Percentiles rank a stretch among this genome's conserved stretches.
Evolutionary conservation across 2,113 vertebrate genomes (phyloP).

Genomic region (Indicator maculatus): DNA sequence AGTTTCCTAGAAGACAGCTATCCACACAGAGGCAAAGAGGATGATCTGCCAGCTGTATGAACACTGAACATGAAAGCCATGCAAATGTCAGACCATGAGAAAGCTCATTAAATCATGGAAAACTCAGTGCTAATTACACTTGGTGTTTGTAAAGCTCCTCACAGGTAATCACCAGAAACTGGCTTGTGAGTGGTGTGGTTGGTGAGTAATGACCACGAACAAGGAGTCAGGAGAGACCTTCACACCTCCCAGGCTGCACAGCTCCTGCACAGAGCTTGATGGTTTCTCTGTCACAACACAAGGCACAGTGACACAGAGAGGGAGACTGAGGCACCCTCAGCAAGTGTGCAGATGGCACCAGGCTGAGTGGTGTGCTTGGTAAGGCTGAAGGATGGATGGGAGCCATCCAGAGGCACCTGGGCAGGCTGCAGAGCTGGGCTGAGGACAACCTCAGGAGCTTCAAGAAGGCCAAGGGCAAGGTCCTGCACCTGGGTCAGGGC

Average conservation of each 20-base stretch:
- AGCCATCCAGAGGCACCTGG: no score
- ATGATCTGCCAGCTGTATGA: background rate
- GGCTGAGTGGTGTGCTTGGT: no score
- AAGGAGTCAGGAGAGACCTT: conserved; percentile 35
- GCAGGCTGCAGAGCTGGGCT: no score
- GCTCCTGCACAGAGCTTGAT: conserved; percentile 19
- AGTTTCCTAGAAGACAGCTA: background rate
- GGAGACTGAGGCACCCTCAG: no score
- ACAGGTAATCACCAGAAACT: conserved; percentile 50
- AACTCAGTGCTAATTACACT: conserved; percentile 48
- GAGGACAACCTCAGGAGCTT: no score
- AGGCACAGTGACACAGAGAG: background rate
- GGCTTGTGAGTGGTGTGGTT: conserved; percentile 59
- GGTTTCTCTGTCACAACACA: background rate
- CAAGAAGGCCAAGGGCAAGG: no score
- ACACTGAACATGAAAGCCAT: background rate
- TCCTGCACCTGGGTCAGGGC: no score
- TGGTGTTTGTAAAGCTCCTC: conserved; percentile 55
- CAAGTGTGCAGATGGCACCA: no score
- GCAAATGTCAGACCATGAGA: conserved; percentile 23
- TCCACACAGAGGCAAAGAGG: background rate
- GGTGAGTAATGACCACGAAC: conserved; percentile 73
- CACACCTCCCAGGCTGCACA: conserved; percentile 12
- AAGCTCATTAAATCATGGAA: conserved; percentile 26
- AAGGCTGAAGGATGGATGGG: no score